phyloP scores from a whole-genome alignment of 2,797 vertebrate genomes.

The Paramormyrops hopkinsi region DNA sequence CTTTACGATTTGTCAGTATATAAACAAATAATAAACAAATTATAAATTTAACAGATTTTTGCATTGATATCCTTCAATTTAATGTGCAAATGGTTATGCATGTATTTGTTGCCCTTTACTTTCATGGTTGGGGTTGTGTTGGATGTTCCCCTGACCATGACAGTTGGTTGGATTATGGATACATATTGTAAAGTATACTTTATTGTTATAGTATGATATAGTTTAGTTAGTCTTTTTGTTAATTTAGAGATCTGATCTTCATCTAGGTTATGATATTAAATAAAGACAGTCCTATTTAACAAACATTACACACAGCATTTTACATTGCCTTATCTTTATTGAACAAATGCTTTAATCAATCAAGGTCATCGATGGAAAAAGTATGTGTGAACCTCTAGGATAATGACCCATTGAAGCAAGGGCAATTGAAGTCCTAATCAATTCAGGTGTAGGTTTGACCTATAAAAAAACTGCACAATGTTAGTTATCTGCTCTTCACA shows the following conservation, averaged over 20 bases:
- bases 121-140: background rate
- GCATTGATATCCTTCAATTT: background rate
- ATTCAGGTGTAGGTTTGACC: background rate
- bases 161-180: background rate
- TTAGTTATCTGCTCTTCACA: background rate
- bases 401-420: background rate
- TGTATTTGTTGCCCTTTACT: background rate
- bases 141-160: background rate
- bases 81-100: background rate
- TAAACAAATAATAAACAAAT: background rate
- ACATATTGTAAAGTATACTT: background rate
- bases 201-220: background rate
- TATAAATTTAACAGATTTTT: background rate
- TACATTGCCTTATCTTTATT: background rate
- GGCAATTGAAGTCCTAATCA: background rate
- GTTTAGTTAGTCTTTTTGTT: background rate
- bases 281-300: background rate
- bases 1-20: conserved; percentile 41
- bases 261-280: background rate
- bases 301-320: background rate
- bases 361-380: background rate
- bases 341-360: background rate
- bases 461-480: background rate
- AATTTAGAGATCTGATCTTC: background rate
- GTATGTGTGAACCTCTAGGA: background rate